Evolutionary conservation across 2,888 invertebrate species (phyloP).

Genomic region (Cerastis rubricosa): DNA sequence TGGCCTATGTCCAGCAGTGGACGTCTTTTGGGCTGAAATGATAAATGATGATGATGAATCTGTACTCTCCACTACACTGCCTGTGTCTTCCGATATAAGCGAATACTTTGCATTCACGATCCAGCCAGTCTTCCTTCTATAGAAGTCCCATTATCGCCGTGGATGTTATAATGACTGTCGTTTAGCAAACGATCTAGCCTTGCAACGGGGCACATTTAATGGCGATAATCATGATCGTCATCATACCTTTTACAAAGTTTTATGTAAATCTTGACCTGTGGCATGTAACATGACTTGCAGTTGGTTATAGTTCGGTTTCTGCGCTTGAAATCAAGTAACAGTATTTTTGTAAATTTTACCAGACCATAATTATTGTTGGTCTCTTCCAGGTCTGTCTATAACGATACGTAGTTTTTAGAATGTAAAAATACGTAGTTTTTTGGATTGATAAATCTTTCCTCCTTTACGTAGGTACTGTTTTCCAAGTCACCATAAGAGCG

Average conservation of each 20-base stretch:
- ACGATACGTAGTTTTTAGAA: not conserved
- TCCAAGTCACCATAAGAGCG: not conserved
- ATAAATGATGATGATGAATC: no score
- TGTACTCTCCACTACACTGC: not conserved
- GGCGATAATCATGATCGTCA: slow-evolving; percentile 8
- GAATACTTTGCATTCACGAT: not conserved
- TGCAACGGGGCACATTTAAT: not conserved
- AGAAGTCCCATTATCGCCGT: slow-evolving; percentile 1
- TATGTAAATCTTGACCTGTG: slow-evolving; percentile 5
- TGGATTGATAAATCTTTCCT: not conserved
- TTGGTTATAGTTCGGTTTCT: not conserved
- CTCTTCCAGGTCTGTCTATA: not conserved
- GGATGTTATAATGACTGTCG: not conserved
- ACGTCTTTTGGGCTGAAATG: no score
- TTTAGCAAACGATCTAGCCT: not conserved
- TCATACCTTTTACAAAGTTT: slow-evolving; percentile 18
- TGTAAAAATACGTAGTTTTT: not conserved
- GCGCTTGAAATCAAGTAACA: not conserved
- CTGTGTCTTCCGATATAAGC: not conserved
- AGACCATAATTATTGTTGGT: not conserved
- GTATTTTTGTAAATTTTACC: not conserved
- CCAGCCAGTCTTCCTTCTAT: not conserved
- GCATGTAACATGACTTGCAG: not conserved
- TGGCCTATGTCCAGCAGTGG: no score
- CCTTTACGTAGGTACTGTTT: not conserved